These are phyloP conservation scores for Amyelois transitella DNA, from an alignment of 1,140 invertebrate species.

Conservation along the genomic window DNA sequence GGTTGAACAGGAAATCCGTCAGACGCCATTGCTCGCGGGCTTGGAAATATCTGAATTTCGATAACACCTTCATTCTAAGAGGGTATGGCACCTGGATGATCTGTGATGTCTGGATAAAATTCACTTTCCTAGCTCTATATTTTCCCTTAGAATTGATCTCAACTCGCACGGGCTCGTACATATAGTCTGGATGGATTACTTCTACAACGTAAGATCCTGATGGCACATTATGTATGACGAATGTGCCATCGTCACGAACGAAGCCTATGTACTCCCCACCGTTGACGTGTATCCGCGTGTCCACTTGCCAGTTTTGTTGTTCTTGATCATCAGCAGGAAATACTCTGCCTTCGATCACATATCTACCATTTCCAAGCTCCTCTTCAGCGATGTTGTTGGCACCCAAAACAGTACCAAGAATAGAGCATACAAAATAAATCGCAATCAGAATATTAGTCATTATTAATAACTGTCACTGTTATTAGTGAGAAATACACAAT, in stretches of 20 bases:
- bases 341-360: slow-evolving; percentile 88
- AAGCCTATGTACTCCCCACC: slow-evolving; percentile 92
- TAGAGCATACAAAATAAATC: background rate
- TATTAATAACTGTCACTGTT: no score
- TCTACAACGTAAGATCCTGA: slow-evolving; percentile 97
- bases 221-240: slow-evolving; percentile 91
- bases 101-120: slow-evolving; percentile 93
- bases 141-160: slow-evolving; percentile 98
- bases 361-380: slow-evolving; percentile 75
- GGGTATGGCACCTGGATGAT: slow-evolving; percentile 93
- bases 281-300: slow-evolving; percentile 88
- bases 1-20: slow-evolving; percentile 96
- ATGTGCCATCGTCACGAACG: slow-evolving; percentile 94
- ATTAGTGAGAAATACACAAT: no score
- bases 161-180: slow-evolving; percentile 93
- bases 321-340: slow-evolving; percentile 79
- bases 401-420: slow-evolving; percentile 19
- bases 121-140: slow-evolving; percentile 94
- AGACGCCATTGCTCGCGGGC: slow-evolving; percentile 93
- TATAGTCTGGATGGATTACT: slow-evolving; percentile 91
- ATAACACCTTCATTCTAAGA: slow-evolving; percentile 88
- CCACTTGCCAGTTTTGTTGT: slow-evolving; percentile 82
- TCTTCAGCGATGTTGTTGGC: slow-evolving; percentile 67
- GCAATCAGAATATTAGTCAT: background rate
- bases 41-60: slow-evolving; percentile 94